phyloP scores from a whole-genome alignment of 2,797 vertebrate genomes.

The Lepidocolaptes lacrymiger region DNA sequence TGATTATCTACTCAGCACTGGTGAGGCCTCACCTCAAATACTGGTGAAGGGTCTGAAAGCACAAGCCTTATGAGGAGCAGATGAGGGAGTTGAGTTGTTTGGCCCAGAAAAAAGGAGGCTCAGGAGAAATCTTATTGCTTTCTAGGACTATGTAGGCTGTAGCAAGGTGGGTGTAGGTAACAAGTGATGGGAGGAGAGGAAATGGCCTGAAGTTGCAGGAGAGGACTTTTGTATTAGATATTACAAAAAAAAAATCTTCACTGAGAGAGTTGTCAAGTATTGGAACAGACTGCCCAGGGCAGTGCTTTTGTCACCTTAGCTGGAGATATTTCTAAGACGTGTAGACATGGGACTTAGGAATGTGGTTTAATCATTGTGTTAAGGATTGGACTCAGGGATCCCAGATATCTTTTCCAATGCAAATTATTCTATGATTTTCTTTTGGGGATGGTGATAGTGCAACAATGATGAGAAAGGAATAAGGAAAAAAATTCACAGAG shows the following conservation, averaged over 20 bases:
- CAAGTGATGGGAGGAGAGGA: neutral
- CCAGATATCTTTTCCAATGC: neutral
- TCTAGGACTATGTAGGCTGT: neutral
- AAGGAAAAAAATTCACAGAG: neutral
- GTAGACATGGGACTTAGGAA: neutral
- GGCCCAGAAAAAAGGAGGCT: neutral
- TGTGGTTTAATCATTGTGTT: neutral
- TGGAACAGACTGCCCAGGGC: neutral
- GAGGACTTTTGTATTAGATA: neutral
- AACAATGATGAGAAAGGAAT: neutral
- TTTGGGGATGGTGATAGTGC: neutral
- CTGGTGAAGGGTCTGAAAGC: neutral
- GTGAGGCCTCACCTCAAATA: neutral
- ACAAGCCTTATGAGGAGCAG: rapidly evolving
- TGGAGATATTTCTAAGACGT: neutral
- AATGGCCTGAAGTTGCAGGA: neutral
- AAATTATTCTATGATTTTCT: neutral
- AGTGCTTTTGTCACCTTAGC: neutral
- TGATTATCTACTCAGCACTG: neutral
- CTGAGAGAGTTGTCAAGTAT: neutral
- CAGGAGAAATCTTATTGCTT: neutral
- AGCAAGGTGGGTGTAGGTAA: rapidly evolving
- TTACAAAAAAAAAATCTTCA: neutral
- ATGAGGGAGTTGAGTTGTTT: neutral
- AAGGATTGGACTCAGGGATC: neutral